A percentile compares a stretch with the other conserved stretches of the same genome.
phyloP scores from a whole-genome alignment of 2,113 vertebrate genomes.

The Spheniscus mendiculus region DNA sequence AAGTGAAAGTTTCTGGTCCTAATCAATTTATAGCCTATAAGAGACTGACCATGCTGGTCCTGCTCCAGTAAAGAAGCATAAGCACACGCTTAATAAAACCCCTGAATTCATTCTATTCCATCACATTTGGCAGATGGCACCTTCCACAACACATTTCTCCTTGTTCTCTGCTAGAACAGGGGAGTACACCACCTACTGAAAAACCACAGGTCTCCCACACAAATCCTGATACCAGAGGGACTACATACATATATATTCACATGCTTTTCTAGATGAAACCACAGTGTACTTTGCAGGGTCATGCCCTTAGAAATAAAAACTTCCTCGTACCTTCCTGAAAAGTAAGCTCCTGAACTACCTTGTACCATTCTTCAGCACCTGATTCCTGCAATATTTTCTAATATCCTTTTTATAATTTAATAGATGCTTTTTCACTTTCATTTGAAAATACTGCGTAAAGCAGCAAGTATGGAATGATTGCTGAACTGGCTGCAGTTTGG shows the following conservation, averaged over 20 bases:
- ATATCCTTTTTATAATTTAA: background rate
- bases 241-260: background rate
- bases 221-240: background rate
- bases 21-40: background rate
- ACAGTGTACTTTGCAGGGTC: background rate
- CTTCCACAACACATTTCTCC: constrained; percentile 31
- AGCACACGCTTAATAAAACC: background rate
- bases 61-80: background rate
- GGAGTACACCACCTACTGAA: constrained; percentile 51
- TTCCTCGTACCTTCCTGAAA: background rate
- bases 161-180: constrained; percentile 22
- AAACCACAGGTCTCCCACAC: constrained; percentile 51
- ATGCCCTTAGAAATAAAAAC: background rate
- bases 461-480: background rate
- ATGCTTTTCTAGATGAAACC: background rate
- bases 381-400: background rate
- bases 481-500: background rate
- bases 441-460: background rate
- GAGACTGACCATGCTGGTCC: background rate
- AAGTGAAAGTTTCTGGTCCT: background rate
- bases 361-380: background rate
- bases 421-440: background rate
- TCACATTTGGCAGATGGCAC: constrained; percentile 38
- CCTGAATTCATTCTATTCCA: background rate
- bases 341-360: background rate